A percentile compares a stretch with the other conserved stretches of the same genome.
Conservation (phyloP, 2,888 invertebrate genomes). For the Lordiphosa andalusiaca region DNA sequence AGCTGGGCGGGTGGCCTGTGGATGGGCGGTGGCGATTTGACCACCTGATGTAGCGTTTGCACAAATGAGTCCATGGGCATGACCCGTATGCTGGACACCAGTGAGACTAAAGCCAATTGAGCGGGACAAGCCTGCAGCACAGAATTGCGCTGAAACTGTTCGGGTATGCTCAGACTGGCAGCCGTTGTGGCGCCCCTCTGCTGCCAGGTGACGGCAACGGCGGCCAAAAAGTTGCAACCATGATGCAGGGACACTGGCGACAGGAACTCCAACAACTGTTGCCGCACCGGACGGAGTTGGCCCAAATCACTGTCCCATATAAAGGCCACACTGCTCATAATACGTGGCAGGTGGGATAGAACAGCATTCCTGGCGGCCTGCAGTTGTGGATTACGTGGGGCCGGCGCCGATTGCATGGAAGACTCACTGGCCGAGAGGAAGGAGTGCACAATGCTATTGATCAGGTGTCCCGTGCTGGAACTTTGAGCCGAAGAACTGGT, state of each 20-base stretch:
- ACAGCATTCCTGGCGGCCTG: conserved; percentile 86
- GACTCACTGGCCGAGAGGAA: conserved; percentile 83
- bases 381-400: conserved; percentile 77
- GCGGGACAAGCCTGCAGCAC: conserved; percentile 83
- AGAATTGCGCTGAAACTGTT: conserved; percentile 78
- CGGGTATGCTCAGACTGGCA: conserved; percentile 61
- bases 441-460: conserved; percentile 90
- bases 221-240: conserved; percentile 89
- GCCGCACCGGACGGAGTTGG: conserved; percentile 83
- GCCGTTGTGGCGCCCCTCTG: conserved; percentile 82
- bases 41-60: conserved; percentile 89
- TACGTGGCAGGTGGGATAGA: conserved; percentile 89
- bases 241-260: conserved; percentile 92
- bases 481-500: conserved; percentile 82
- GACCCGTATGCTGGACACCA: conserved; percentile 89
- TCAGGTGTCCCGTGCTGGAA: conserved; percentile 86
- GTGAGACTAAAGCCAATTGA: conserved; percentile 88
- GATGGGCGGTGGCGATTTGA: conserved; percentile 87
- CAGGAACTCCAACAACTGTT: conserved; percentile 89
- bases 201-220: conserved; percentile 93
- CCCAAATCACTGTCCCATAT: conserved; percentile 89
- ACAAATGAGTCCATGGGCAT: conserved; percentile 92
- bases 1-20: conserved; percentile 82
- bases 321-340: conserved; percentile 88
- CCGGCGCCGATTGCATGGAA: conserved; percentile 61